A percentile compares a stretch with the other conserved stretches of the same genome.
These are phyloP conservation scores for Plusia festucae DNA, from an alignment of 2,888 invertebrate species.

Conservation along the genomic window DNA sequence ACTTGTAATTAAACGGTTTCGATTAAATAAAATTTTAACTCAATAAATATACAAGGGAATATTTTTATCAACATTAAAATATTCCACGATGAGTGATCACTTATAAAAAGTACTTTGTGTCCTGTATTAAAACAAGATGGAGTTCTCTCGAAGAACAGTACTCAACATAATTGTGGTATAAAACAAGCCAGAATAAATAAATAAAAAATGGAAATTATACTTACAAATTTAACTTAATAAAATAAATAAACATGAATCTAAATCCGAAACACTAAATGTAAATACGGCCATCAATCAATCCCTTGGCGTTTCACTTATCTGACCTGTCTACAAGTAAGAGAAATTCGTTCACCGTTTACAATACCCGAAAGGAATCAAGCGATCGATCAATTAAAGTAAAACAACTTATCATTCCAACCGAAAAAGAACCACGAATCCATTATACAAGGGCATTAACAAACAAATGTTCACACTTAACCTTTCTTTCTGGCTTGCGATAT, in stretches of 20 bases:
- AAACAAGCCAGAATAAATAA: not conserved
- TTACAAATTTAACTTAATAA: constrained; percentile 5
- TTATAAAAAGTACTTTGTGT: not conserved
- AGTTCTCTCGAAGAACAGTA: not conserved
- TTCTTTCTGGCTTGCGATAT: constrained; percentile 83
- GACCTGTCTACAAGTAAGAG: constrained; percentile 54
- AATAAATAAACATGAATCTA: constrained; percentile 7
- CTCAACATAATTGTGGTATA: too few relatives aligned
- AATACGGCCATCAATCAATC: constrained; percentile 52
- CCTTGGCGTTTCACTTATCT: constrained; percentile 50
- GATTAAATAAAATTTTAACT: too few relatives aligned
- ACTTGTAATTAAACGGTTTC: not conserved
- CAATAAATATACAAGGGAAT: too few relatives aligned
- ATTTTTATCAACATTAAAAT: too few relatives aligned
- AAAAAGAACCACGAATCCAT: constrained; percentile 83
- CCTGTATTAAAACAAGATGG: not conserved
- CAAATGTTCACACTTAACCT: constrained; percentile 89
- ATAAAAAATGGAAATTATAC: not conserved
- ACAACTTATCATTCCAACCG: constrained; percentile 82
- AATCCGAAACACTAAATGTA: constrained; percentile 26
- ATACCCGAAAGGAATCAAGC: constrained; percentile 60
- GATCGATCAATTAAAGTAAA: constrained; percentile 79
- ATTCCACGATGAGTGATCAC: too few relatives aligned
- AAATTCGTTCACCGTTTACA: constrained; percentile 62
- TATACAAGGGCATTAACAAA: constrained; percentile 87